These are phyloP conservation scores for Willisornis vidua DNA, from an alignment of 2,113 vertebrate species.

Conservation along the genomic window DNA sequence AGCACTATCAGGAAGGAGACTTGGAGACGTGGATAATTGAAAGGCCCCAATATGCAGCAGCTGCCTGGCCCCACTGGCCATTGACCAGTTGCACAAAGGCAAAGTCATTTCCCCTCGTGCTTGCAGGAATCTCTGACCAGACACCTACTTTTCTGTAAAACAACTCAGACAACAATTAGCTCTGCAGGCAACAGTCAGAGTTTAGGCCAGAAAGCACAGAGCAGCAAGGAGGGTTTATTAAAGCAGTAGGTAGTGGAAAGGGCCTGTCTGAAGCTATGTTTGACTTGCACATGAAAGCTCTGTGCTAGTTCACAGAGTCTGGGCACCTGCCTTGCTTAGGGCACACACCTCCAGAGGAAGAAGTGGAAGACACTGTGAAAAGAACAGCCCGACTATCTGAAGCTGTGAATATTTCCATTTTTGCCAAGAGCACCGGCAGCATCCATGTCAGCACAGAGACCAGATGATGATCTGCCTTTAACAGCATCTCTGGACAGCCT, in stretches of 20 bases:
- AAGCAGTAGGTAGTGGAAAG: not conserved
- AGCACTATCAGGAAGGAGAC: not conserved
- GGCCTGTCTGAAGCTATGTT: not conserved
- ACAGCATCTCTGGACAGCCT: not conserved
- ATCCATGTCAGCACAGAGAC: accelerated
- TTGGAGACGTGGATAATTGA: accelerated
- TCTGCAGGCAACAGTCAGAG: not conserved
- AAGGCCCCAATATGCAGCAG: accelerated
- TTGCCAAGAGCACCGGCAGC: not conserved
- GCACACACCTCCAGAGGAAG: not conserved
- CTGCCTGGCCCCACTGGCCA: not conserved
- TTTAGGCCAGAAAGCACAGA: not conserved
- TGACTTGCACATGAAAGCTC: not conserved
- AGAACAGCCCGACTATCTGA: accelerated
- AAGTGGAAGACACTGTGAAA: not conserved
- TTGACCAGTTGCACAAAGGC: accelerated
- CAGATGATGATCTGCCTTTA: not conserved
- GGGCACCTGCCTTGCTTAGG: not conserved
- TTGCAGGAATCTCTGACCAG: too few species aligned
- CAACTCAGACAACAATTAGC: not conserved
- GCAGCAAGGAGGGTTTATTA: not conserved
- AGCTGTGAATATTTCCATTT: not conserved
- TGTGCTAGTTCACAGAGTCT: accelerated
- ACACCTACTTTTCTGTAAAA: not conserved
- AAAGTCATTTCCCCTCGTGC: accelerated